A percentile compares a stretch with the other conserved stretches of the same genome.
Evolutionary conservation across 30 jellyfish, hydroid and myxozoan genomes (phyloP).

Genomic region (Aurelia sp.): DNA sequence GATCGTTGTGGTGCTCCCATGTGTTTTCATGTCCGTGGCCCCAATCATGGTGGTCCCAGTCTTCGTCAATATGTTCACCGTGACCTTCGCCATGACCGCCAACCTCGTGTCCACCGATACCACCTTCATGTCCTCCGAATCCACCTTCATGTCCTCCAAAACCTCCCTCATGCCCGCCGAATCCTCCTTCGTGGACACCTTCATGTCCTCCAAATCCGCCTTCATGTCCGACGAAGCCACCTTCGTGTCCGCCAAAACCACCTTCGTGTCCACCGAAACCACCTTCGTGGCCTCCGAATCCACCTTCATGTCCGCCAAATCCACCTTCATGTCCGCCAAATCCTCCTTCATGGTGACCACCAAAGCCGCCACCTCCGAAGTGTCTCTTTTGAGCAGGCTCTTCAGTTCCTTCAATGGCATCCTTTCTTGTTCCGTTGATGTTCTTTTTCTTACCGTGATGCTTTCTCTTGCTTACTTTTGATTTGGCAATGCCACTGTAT

Average conservation of each 20-base stretch:
- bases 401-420: slow-evolving; percentile 39
- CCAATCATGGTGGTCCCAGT: slow-evolving; percentile 91
- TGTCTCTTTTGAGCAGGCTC: slow-evolving; percentile 54
- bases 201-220: slow-evolving; percentile 62
- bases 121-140: slow-evolving; percentile 70
- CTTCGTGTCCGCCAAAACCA: slow-evolving; percentile 77
- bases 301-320: slow-evolving; percentile 75
- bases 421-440: slow-evolving; percentile 67
- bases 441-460: slow-evolving; percentile 36
- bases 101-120: slow-evolving; percentile 56
- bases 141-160: slow-evolving; percentile 71
- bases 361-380: slow-evolving; percentile 72
- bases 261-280: slow-evolving; percentile 89
- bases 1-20: slow-evolving; percentile 90
- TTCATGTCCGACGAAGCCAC: slow-evolving; percentile 59
- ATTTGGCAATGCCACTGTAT: slow-evolving; percentile 46
- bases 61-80: slow-evolving; percentile 75
- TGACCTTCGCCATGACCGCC: slow-evolving; percentile 88
- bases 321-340: slow-evolving; percentile 71
- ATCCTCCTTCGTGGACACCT: slow-evolving; percentile 73
- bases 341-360: slow-evolving; percentile 82
- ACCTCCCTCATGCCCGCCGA: slow-evolving; percentile 61
- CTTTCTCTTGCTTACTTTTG: slow-evolving; percentile 17
- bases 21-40: slow-evolving; percentile 93
- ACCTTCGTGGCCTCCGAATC: slow-evolving; percentile 91